Evolutionary conservation across 2,113 vertebrate genomes (phyloP).

Genomic region (Sylvilagus bachmani): DNA sequence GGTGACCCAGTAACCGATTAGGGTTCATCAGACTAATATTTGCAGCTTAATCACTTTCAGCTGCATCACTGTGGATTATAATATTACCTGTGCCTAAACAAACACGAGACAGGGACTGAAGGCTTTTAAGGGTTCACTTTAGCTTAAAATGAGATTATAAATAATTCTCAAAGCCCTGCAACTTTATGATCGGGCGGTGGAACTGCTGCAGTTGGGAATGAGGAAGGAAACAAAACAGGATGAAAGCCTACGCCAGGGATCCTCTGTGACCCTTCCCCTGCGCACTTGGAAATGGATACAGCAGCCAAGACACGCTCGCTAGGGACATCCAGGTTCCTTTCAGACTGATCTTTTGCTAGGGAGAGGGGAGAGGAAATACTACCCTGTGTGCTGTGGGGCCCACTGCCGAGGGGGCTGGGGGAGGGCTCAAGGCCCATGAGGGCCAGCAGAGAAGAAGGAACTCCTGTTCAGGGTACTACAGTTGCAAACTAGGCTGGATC

Average conservation of each 20-base stretch:
- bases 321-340: slow-evolving; percentile 48
- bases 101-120: not conserved
- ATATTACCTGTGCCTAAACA: slow-evolving; percentile 52
- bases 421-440: not conserved
- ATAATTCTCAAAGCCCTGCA: slow-evolving; percentile 51
- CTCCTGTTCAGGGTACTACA: not conserved
- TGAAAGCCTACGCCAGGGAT: not conserved
- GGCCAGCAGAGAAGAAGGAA: not conserved
- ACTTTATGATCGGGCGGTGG: slow-evolving; percentile 51
- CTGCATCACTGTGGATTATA: not conserved
- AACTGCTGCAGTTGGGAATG: slow-evolving; percentile 16
- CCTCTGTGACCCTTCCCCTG: slow-evolving; percentile 46
- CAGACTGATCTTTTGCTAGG: not conserved
- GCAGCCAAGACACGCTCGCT: slow-evolving; percentile 60
- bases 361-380: slow-evolving; percentile 41
- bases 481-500: not conserved
- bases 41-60: slow-evolving; percentile 54
- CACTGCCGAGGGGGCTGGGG: not conserved
- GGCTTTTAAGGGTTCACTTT: slow-evolving; percentile 62
- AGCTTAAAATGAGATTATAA: slow-evolving; percentile 66
- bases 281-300: slow-evolving; percentile 63
- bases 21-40: slow-evolving; percentile 29
- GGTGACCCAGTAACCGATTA: slow-evolving; percentile 11
- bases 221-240: slow-evolving; percentile 63
- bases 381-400: not conserved